A percentile compares a stretch with the other conserved stretches of the same genome.
phyloP scores from a whole-genome alignment of 2,888 invertebrate species.

The Antitype chi region DNA sequence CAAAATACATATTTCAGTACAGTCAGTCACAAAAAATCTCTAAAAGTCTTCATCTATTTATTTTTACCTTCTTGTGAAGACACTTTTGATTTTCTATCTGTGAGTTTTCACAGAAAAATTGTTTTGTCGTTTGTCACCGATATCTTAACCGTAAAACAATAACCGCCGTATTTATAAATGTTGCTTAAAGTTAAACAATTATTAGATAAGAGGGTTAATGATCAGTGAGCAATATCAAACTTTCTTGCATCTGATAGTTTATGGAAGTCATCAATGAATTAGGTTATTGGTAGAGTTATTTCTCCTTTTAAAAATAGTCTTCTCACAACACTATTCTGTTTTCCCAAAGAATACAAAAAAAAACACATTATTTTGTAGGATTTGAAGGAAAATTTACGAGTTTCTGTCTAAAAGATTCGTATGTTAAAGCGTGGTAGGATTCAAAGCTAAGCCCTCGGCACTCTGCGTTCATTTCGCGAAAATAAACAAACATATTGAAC shows the following conservation, averaged over 20 bases:
- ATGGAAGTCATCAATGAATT: neutral
- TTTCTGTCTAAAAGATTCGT: slow-evolving; percentile 44
- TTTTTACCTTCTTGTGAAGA: neutral
- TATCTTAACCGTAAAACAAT: too few relatives aligned
- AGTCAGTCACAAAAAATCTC: too few relatives aligned
- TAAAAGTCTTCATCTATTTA: too few relatives aligned
- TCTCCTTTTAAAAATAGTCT: too few relatives aligned
- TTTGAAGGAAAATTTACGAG: slow-evolving; percentile 58
- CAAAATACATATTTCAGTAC: too few relatives aligned
- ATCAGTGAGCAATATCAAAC: neutral
- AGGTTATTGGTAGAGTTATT: neutral
- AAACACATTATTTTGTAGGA: slow-evolving; percentile 18
- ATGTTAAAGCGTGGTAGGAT: slow-evolving; percentile 47
- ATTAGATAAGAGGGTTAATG: neutral
- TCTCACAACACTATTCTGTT: neutral
- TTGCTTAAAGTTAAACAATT: too few relatives aligned
- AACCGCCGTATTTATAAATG: too few relatives aligned
- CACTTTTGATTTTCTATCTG: neutral
- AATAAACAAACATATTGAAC: slow-evolving; percentile 65
- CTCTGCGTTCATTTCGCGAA: slow-evolving; percentile 58
- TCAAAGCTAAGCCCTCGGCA: slow-evolving; percentile 44
- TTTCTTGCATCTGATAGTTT: neutral
- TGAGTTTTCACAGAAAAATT: neutral
- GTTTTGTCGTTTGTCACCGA: neutral
- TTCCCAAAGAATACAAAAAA: neutral